Evolutionary conservation across 2,888 invertebrate genomes (phyloP), one percentile per base, ranked within the genome.

Genomic region (Dicyrtomina minuta): DNA sequence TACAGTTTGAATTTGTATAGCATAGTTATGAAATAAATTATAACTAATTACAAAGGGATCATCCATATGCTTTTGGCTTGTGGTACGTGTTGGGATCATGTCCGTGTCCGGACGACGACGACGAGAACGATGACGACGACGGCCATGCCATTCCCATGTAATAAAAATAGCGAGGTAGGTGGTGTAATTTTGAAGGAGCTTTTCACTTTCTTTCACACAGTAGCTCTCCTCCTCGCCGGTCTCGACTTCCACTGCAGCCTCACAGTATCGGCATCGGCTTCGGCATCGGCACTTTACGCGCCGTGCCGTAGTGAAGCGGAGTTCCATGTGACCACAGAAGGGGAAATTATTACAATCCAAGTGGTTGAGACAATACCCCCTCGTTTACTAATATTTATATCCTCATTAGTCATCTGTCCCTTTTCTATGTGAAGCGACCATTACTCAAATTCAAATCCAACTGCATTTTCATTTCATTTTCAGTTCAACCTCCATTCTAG

Each of bases 331-430:
- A 66, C 66, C 66, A 58, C 56, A 66, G 66, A 58, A 67, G 67
- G 67, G 67, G 59, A 67, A 59, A 67, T 67, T 66, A 66, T 66
- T 59, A 59, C 51, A 67, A 67, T 33, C 51, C 56, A 59, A 67
- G 67, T 67, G 70, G 61, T 53, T 55, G 58, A 70, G 64, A 66
- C 66, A 70, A 66, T 66, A 61, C 33, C 27, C 59, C 60, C 72
- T 72, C 71, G 72, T 74, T 73, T 74, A 71, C 71, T 72, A 74
- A 74, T 75, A 75, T 75, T 75, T 75, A 75, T 75, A 73, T 73
- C 73, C 75, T 75, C 75, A 75, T 75, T 75, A 75, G 74, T 75
- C 75, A 75, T 74, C 73, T 72, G 72, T 71, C 74, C 68, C 71
- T 71, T 70, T 68, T 73, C 71, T 68, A 69, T 72, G 67, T 62